Conservation (phyloP, 2,797 vertebrate species). For the Acipenser transmontanus region DNA sequence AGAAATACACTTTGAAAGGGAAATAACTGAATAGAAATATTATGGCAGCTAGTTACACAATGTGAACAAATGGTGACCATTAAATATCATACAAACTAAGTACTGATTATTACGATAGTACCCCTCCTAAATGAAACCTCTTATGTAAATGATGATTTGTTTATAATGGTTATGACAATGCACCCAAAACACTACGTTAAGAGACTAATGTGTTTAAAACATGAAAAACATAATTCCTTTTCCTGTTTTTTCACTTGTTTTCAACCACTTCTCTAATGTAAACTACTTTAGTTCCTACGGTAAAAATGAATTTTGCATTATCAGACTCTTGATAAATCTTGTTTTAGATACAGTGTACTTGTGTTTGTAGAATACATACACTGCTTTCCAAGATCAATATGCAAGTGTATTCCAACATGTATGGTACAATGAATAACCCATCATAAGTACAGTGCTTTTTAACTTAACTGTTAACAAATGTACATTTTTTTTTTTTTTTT, state of each 20-base stretch:
- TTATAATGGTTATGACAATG: constrained; percentile 46
- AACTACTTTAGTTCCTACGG: constrained; percentile 48
- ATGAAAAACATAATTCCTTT: constrained; percentile 46
- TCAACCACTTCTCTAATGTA: constrained; percentile 49
- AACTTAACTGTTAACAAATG: constrained; percentile 8
- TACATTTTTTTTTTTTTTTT: neutral
- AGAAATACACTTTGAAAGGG: constrained; percentile 24
- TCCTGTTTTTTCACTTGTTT: constrained; percentile 24
- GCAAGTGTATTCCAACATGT: constrained; percentile 25
- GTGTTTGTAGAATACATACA: constrained; percentile 9
- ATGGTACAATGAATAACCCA: constrained; percentile 32
- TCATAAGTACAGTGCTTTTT: constrained; percentile 29
- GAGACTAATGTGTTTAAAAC: constrained; percentile 51
- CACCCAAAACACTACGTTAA: constrained; percentile 47
- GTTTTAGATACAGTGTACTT: constrained; percentile 22
- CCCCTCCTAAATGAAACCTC: constrained; percentile 24
- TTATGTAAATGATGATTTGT: constrained; percentile 10
- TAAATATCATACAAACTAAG: constrained; percentile 31
- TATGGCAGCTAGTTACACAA: constrained; percentile 33
- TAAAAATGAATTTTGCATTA: constrained; percentile 24
- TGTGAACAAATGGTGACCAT: constrained; percentile 29
- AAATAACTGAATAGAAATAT: constrained; percentile 11
- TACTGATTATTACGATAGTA: constrained; percentile 26
- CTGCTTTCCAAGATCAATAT: constrained; percentile 19
- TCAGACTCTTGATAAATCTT: constrained; percentile 36